Evolutionary conservation across 2,797 vertebrate species (phyloP).

Genomic region (Acanthurus lineatus): DNA sequence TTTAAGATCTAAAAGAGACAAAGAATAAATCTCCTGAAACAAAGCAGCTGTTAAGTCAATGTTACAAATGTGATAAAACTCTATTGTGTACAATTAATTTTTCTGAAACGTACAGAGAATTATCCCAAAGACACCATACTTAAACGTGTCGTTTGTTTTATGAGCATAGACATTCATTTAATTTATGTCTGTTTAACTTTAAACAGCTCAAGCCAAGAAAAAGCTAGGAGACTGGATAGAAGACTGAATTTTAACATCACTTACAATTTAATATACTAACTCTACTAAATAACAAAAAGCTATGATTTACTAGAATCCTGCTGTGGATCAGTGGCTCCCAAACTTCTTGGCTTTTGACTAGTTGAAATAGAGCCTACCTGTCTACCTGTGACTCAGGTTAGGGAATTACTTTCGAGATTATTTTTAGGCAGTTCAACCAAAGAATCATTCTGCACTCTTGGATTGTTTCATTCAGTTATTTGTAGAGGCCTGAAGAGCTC

Average conservation of each 20-base stretch:
- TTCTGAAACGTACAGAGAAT: neutral
- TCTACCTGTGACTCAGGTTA: neutral
- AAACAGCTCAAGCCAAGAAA: neutral
- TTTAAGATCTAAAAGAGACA: constrained; percentile 91
- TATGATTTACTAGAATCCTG: neutral
- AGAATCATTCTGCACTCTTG: neutral
- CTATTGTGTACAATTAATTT: neutral
- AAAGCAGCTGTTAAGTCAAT: neutral
- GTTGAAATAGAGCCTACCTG: neutral
- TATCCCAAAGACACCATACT: neutral
- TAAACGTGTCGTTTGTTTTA: neutral
- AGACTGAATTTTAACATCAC: neutral
- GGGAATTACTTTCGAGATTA: neutral
- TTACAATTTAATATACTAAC: neutral
- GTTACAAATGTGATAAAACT: neutral
- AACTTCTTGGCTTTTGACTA: neutral
- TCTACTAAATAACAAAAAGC: neutral
- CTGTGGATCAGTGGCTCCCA: neutral
- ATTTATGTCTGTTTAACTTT: neutral
- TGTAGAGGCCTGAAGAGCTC: neutral
- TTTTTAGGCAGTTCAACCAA: neutral
- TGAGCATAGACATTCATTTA: too few species aligned
- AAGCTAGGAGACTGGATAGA: neutral
- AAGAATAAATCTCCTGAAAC: neutral
- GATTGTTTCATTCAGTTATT: neutral